Percentiles rank a stretch among this genome's conserved stretches.
Conservation (phyloP, 64 coral and sea anemone species). For the Trachythela sp. region DNA sequence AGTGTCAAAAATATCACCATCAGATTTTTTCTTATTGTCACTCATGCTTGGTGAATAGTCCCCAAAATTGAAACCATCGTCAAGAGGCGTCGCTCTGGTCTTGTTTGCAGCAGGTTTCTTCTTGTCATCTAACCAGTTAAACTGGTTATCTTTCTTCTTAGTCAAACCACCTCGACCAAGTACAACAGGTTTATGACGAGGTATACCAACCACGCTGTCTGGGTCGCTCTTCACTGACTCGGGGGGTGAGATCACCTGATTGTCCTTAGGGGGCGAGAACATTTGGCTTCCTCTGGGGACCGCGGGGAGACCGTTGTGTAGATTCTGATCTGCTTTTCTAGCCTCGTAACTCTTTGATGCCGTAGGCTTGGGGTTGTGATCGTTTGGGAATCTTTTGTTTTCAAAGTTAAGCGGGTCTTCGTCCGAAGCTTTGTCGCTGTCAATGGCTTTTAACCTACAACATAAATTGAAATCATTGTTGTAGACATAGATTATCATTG, state of each 20-base stretch:
- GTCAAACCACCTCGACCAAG: background rate
- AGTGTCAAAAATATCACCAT: background rate
- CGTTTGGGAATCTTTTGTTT: background rate
- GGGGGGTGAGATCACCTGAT: background rate
- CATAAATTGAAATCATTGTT: too few relatives aligned
- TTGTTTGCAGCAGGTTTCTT: conserved; percentile 2
- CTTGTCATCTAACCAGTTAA: background rate
- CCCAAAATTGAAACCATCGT: background rate
- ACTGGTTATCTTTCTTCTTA: background rate
- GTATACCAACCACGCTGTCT: background rate
- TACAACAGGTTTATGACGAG: background rate
- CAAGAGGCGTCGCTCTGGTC: background rate
- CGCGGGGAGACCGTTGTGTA: background rate
- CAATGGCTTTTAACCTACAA: background rate
- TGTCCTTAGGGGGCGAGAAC: background rate
- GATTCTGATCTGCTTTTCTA: background rate
- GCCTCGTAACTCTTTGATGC: background rate
- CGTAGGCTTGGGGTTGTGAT: background rate
- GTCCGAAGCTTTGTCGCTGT: background rate
- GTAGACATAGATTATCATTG: too few relatives aligned
- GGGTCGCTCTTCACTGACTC: background rate
- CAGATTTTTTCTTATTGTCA: background rate
- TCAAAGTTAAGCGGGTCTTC: background rate
- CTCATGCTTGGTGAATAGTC: background rate
- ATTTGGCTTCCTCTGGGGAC: background rate